Conservation (phyloP, 2,113 vertebrate genomes). For the Channa argus region DNA sequence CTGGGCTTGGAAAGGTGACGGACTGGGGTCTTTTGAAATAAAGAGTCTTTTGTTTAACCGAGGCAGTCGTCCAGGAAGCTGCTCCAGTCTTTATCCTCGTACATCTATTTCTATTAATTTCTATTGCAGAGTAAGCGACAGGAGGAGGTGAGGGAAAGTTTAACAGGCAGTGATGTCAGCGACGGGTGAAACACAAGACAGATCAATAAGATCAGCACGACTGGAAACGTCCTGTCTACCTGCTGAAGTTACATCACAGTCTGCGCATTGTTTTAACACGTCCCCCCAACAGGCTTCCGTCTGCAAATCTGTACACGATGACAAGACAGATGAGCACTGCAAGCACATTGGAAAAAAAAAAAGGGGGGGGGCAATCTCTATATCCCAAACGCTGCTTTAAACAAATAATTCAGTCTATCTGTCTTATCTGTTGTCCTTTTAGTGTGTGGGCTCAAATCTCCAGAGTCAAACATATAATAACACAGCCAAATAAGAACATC, state of each 20-base stretch:
- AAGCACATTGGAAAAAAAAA: slow-evolving; percentile 7
- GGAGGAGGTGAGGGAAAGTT: slow-evolving; percentile 74
- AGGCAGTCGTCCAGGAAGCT: slow-evolving; percentile 58
- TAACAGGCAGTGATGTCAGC: slow-evolving; percentile 61
- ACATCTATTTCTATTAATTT: slow-evolving; percentile 28
- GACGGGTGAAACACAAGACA: slow-evolving; percentile 51
- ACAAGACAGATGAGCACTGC: too few species aligned
- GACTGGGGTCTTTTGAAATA: slow-evolving; percentile 40
- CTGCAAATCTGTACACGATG: slow-evolving; percentile 2
- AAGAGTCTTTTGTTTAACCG: slow-evolving; percentile 66
- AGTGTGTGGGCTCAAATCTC: slow-evolving; percentile 33
- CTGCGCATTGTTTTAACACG: slow-evolving; percentile 12
- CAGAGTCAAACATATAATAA: slow-evolving; percentile 42
- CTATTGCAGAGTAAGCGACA: slow-evolving; percentile 6
- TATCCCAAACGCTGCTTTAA: not conserved
- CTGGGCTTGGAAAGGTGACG: slow-evolving; percentile 42
- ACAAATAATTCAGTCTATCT: slow-evolving; percentile 8
- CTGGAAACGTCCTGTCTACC: slow-evolving; percentile 39
- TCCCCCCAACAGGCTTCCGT: slow-evolving; percentile 5
- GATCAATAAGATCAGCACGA: slow-evolving; percentile 63
- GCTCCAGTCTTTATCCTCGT: slow-evolving; percentile 38
- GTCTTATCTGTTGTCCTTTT: not conserved
- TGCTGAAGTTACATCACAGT: slow-evolving; percentile 43
- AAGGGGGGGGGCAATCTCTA: not conserved
- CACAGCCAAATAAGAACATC: slow-evolving; percentile 50